Conservation (phyloP, 1,140 invertebrate species). For the Tetragnatha versicolor region DNA sequence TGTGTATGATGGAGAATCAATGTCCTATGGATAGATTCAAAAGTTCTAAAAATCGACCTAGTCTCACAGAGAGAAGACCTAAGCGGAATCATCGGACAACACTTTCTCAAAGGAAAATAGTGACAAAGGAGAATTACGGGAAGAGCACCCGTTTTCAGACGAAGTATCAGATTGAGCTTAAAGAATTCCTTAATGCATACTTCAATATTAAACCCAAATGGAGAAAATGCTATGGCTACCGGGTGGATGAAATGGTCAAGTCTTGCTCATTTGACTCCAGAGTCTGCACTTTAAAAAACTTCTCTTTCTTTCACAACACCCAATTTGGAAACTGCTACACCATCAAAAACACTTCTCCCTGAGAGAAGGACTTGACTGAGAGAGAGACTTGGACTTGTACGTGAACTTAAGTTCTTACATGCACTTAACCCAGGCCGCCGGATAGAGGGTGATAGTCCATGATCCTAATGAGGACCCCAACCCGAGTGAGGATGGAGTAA, state of each 20-base stretch:
- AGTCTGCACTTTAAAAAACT: background rate
- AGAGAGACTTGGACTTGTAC: background rate
- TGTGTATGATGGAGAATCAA: too few species aligned
- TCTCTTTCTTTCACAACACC: background rate
- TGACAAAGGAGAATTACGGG: background rate
- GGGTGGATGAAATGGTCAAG: background rate
- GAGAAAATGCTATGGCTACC: background rate
- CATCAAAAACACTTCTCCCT: background rate
- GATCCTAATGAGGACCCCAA: conserved; percentile 61
- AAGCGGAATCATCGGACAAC: background rate
- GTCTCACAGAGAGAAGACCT: too few species aligned
- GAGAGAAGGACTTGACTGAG: too few species aligned
- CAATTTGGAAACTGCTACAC: conserved; percentile 29
- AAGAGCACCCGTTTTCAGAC: too few species aligned
- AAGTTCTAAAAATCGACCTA: too few species aligned
- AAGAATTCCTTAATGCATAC: background rate
- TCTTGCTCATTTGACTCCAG: background rate
- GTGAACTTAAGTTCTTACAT: background rate
- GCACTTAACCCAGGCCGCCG: conserved; percentile 55
- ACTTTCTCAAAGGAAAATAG: background rate
- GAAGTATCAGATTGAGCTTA: too few species aligned
- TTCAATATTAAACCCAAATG: too few species aligned
- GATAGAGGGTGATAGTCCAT: conserved; percentile 63
- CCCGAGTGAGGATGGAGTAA: conserved; percentile 64
- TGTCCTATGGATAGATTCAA: background rate